Evolutionary conservation across 35 echinoderm and acorn worm genomes (phyloP), one percentile per base, ranked within the genome.

Genomic region (Eucidaris tribuloides): DNA sequence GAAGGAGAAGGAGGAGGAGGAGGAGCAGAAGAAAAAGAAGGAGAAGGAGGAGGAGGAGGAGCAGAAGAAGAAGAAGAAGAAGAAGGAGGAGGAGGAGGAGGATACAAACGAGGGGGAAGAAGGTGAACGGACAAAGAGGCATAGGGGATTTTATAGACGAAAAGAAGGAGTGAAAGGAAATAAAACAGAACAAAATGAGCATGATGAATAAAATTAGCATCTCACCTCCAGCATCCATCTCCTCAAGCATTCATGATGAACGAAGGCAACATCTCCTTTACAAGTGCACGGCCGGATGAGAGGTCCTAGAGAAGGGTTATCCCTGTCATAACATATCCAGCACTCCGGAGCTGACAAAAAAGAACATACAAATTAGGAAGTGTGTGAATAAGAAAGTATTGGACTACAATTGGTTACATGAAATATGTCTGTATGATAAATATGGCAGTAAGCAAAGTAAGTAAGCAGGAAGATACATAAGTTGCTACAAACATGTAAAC

Each of bases 181-280:
- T 27, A 30, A 18, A 25, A 62, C 22, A 28, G 18, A 24, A 62
- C n/a, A n/a, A n/a, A n/a, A n/a, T n/a, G n/a, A n/a, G n/a, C n/a
- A n/a, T n/a, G n/a, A n/a, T n/a, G n/a, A n/a, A n/a, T n/a, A n/a
- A n/a, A n/a, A n/a, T n/a, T n/a, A n/a, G n/a, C n/a, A n/a, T 79
- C 92, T 65, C 83, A 95, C 92, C 92, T 95, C 92, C 23, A 95
- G 36, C 20, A 95, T 57, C 92, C 92, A 90, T 71, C 83, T 90
- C 48, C 83, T 85, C 29, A 95, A 65, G 46, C 92, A 95, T 42
- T 95, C 92, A 86, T 95, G 92, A 81, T 95, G 92, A 4, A 95
- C 92, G 71, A 31, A 85, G 7, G 79, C 85, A 15, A 95, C 92
- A 78, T 95, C 92, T 18, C 92, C 92, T 65, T 84, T 86, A 42